Evolutionary conservation across 2,797 vertebrate genomes (phyloP).

Genomic region (Platalea minor): DNA sequence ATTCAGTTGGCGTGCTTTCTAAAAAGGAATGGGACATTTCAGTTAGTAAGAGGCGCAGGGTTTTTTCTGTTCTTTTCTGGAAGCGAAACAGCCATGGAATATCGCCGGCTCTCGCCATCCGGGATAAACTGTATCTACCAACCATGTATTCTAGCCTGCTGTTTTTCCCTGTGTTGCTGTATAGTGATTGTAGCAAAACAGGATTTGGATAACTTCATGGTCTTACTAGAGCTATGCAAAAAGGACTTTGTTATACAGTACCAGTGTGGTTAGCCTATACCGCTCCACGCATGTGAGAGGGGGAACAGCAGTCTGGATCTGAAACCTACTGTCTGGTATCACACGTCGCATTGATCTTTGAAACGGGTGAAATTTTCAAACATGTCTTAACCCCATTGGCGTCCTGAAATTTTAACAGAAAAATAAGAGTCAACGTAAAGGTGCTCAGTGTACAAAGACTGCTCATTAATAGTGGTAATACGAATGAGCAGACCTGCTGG

Average conservation of each 20-base stretch:
- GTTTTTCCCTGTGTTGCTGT: neutral
- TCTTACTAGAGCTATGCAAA: neutral
- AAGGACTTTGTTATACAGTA: neutral
- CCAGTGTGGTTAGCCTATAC: neutral
- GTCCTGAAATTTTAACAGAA: neutral
- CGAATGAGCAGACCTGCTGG: neutral
- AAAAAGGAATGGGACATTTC: neutral
- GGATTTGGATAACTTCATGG: neutral
- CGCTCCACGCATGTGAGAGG: neutral
- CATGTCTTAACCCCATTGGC: neutral
- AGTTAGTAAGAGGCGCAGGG: neutral
- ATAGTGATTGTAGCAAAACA: neutral
- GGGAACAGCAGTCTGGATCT: neutral
- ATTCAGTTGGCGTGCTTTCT: neutral
- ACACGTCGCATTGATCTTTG: accelerated
- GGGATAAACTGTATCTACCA: neutral
- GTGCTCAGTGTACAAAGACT: neutral
- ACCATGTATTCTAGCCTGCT: neutral
- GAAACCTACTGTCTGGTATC: neutral
- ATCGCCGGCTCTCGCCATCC: neutral
- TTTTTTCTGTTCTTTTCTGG: neutral
- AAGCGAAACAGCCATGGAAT: neutral
- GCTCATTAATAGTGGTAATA: neutral
- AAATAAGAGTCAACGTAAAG: neutral
- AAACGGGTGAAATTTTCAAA: neutral